These are phyloP conservation scores for Sander lucioperca DNA, from an alignment of 2,113 vertebrate genomes.

Conservation along the genomic window DNA sequence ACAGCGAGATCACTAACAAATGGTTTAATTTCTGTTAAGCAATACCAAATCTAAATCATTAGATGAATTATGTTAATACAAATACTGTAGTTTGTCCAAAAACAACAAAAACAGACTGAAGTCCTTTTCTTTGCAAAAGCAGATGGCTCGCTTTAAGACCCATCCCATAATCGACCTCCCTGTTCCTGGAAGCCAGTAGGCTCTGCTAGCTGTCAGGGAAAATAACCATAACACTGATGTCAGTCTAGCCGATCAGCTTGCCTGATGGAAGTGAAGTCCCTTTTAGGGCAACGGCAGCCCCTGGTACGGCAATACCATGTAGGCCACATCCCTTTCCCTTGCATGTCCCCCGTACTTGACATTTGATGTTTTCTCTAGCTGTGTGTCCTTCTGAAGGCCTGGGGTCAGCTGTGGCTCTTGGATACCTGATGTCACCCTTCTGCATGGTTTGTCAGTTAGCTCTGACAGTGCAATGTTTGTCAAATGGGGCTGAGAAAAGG, in stretches of 20 bases:
- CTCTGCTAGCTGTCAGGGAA: conserved; percentile 80
- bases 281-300: conserved; percentile 74
- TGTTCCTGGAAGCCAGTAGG: conserved; percentile 70
- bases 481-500: conserved; percentile 61
- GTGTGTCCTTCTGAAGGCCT: conserved; percentile 78
- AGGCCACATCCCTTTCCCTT: conserved; percentile 63
- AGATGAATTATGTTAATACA: background rate
- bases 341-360: conserved; percentile 72
- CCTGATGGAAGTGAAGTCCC: conserved; percentile 70
- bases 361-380: conserved; percentile 74
- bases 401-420: conserved; percentile 78
- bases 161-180: conserved; percentile 67
- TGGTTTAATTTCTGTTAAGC: background rate
- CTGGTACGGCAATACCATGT: conserved; percentile 77
- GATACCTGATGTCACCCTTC: conserved; percentile 83
- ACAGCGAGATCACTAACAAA: background rate
- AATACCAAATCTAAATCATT: conserved; percentile 1
- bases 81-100: background rate
- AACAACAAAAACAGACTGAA: conserved; percentile 23
- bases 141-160: conserved; percentile 61
- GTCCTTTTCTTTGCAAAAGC: conserved; percentile 49
- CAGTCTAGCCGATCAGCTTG: conserved; percentile 72
- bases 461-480: conserved; percentile 70
- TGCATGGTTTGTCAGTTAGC: conserved; percentile 76
- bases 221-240: conserved; percentile 80